Conservation (phyloP, 2,888 invertebrate species). For the Pilophorus perplexus region DNA sequence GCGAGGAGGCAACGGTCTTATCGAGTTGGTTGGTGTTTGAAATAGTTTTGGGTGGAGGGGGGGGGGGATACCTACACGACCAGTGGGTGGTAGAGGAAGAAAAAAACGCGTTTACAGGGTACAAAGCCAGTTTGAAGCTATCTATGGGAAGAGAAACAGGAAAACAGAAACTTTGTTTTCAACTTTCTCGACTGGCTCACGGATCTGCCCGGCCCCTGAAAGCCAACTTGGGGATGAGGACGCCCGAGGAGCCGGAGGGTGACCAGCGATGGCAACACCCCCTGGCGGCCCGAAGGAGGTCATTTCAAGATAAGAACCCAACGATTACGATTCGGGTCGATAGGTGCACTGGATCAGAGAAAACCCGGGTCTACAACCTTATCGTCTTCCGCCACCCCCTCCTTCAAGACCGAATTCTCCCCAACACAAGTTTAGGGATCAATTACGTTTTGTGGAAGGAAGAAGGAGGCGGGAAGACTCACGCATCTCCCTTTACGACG, state of each 20-base stretch:
- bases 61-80: too few species aligned
- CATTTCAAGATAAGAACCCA: constrained; percentile 23
- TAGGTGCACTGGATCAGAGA: constrained; percentile 20
- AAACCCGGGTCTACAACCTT: constrained; percentile 9
- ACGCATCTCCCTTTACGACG: constrained; percentile 4
- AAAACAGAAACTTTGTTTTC: constrained; percentile 23
- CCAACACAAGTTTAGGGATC: constrained; percentile 7
- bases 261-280: too few species aligned
- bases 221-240: neutral
- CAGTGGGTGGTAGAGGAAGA: too few species aligned
- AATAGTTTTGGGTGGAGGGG: too few species aligned
- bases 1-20: too few species aligned
- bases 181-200: neutral
- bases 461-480: neutral
- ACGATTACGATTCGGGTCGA: constrained; percentile 29
- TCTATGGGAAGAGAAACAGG: constrained; percentile 6
- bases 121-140: neutral
- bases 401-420: too few species aligned
- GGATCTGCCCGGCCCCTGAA: neutral
- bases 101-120: neutral
- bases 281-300: constrained; percentile 11
- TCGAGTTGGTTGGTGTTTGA: too few species aligned
- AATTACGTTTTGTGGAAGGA: neutral
- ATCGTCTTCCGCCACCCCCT: constrained; percentile 13
- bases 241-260: neutral